phyloP scores from a whole-genome alignment of 2,113 vertebrate genomes.

The Ammodramus savannarum region DNA sequence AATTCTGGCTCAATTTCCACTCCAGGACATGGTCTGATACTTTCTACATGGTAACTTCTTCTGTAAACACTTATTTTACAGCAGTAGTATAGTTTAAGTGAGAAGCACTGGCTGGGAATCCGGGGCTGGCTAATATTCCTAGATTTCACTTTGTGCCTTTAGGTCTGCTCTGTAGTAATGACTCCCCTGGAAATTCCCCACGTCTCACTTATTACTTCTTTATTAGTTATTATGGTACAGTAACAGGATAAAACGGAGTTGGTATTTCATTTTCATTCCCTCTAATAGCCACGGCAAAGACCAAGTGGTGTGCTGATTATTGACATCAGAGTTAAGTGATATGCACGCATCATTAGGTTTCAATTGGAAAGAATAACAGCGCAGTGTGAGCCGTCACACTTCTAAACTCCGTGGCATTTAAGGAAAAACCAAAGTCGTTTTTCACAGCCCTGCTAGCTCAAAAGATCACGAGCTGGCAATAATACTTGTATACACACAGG shows the following conservation, averaged over 20 bases:
- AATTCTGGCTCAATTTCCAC: background rate
- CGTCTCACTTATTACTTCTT: conserved; percentile 46
- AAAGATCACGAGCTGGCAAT: background rate
- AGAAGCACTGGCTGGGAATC: conserved; percentile 11
- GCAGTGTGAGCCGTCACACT: conserved; percentile 50
- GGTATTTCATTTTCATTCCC: conserved; percentile 29
- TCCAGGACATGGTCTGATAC: background rate
- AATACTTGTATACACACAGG: background rate
- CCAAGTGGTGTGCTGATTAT: background rate
- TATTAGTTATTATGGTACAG: conserved; percentile 51
- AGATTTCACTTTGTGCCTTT: conserved; percentile 41
- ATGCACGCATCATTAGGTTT: conserved; percentile 26
- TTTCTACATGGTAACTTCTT: background rate
- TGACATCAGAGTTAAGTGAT: conserved; percentile 45
- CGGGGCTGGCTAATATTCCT: conserved; percentile 35
- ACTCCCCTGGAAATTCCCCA: conserved; percentile 50
- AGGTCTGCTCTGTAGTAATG: conserved; percentile 51
- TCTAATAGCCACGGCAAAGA: conserved; percentile 28
- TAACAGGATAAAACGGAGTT: conserved; percentile 27
- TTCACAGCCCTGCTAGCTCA: conserved; percentile 17
- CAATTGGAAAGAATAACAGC: conserved; percentile 46
- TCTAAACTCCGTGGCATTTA: conserved; percentile 42
- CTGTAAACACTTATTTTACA: background rate
- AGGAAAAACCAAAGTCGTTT: conserved; percentile 7
- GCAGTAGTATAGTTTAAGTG: background rate